Evolutionary conservation across 2,113 vertebrate genomes (phyloP), one percentile per base, ranked within the genome.

Genomic region (Aleadryas rufinucha): DNA sequence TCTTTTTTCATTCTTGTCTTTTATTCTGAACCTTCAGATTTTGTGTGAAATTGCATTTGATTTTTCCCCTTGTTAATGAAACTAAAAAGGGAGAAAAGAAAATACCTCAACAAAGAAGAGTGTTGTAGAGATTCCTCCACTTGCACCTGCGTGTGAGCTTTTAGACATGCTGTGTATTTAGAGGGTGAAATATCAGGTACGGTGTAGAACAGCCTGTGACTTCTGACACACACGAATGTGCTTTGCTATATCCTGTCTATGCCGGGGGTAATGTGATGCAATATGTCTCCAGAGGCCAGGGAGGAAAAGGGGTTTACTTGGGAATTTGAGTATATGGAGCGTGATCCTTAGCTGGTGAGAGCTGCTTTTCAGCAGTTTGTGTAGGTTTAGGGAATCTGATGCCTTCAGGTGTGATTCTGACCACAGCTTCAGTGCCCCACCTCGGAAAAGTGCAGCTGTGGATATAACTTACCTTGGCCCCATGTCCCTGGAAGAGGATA

Each of bases 21-120:
- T 97, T 96, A 95, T 97, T 87, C 85, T 91, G 95, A 98, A 97
- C 89, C 94, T 98, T 97, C 75, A 57, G 63, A 97, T 97, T 86
- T 65, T 63, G 37, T n/a, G 7, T 31, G 53, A 57, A 64, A 59
- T 20, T 37, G 5, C 28, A 54, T 87, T 85, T 63, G 35, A 6
- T 7, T 45, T 77, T 79, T 59, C 15, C 33, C 39, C 35, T 35
- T 52, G 15, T 35, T 86, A n/a, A 49, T 83, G 54, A 69, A 74
- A 30, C 47, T 50, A 44, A 82, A 54, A 41, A 18, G 11, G 15
- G 11, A 31, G 19, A 60, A 37, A 37, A 68, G 17, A 74, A 83
- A 75, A 70, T 28, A 80, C 64, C 61, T 83, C 7, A 2, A 28
- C 54, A 59, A 66, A 86, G 53, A 94, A 50, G 39, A 86, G 53